Base-by-base conservation (phyloP, 2,113 vertebrate species). In the Aptenodytes patagonicus region DNA sequence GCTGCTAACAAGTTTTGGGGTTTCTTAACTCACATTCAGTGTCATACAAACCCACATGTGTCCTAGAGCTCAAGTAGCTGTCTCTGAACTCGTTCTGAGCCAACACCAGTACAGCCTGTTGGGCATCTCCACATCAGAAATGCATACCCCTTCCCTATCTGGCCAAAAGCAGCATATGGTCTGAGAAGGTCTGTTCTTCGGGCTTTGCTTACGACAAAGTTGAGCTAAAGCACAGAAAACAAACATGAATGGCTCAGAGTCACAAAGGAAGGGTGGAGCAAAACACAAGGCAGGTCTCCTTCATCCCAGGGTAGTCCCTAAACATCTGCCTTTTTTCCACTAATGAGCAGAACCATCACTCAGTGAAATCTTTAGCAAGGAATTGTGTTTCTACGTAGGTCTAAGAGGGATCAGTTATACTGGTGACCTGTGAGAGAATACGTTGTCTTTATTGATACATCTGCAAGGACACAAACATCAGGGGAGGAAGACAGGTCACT, bases 61-160 rank as follows among this genome's bases (percentile, higher is more conserved):
- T 47, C 60, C 83, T 46, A 72, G 58, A 51, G 19, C 34, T 71
- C 42, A 76, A 26, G 18, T 2, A 66, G 11, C 51, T 55, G 11
- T 28, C 49, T 42, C 54, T 65, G 40, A 81, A 71, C 47, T 91
- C 2, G 0, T 55, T 66, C 52, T 46, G 52, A 84, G 22, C 9
- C 29, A 66, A 26, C 32, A 31, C 17, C 2, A 0, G 34, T n/a
- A 49, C 22, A 81, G 36, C 21, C 22, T 52, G 18, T 4, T n/a
- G 32, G 17, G 11, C 11, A 81, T 3, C 60, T 58, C 72, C 32
- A 54, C 29, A 46, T 6, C 17, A 91, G 28, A 58, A 91, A 89
- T 0, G 0, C 13, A 9, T 2, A 52, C 14, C 4, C 7, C 18
- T 46, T 73, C 25, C 34, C 54, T 57, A 19, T 6, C 65, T 79